phyloP scores from a whole-genome alignment of 1,140 invertebrate genomes.

The Temnothorax curvispinosus region DNA sequence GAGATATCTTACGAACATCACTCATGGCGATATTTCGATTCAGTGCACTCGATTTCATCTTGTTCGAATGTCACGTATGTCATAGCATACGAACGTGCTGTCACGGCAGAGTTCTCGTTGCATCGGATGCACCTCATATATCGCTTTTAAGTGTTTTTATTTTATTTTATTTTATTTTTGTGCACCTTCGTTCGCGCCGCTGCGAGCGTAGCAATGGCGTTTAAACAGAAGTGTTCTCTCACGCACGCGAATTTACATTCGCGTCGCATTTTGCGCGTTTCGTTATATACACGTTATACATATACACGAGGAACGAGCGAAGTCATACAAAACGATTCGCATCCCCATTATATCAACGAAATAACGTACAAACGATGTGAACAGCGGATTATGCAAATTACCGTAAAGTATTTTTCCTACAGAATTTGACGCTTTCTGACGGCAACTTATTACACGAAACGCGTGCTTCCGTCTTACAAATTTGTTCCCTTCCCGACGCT shows the following conservation, averaged over 20 bases:
- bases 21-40: constrained; percentile 36
- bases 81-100: constrained; percentile 41
- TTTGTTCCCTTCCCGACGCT: not conserved
- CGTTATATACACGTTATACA: not conserved
- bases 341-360: not conserved
- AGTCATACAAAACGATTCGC: constrained; percentile 8
- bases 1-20: constrained; percentile 27
- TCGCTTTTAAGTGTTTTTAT: constrained; percentile 21
- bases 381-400: constrained; percentile 52
- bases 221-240: constrained; percentile 27
- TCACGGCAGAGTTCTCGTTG: constrained; percentile 4
- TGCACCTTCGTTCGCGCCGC: not conserved
- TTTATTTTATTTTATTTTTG: constrained; percentile 14
- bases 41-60: constrained; percentile 47
- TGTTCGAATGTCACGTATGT: constrained; percentile 39
- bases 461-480: constrained; percentile 3
- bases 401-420: constrained; percentile 26
- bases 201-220: not conserved
- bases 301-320: not conserved
- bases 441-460: constrained; percentile 28
- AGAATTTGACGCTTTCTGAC: constrained; percentile 17
- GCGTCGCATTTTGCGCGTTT: not conserved
- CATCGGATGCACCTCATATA: not conserved
- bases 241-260: not conserved
- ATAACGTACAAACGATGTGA: constrained; percentile 16